These are phyloP conservation scores for Melopsittacus undulatus DNA, from an alignment of 2,797 vertebrate species.

Conservation along the genomic window DNA sequence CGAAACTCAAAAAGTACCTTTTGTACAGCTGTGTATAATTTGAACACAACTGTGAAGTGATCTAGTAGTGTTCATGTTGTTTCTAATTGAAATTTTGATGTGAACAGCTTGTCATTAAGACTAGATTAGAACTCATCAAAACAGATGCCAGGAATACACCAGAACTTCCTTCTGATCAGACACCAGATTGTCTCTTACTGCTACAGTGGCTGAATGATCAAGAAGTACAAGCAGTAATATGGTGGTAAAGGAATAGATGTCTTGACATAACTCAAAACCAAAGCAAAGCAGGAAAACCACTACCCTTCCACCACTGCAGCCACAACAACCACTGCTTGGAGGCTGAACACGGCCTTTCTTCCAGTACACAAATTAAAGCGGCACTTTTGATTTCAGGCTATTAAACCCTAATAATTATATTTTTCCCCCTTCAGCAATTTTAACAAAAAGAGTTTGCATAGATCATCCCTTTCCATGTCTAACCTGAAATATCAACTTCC, in stretches of 20 bases:
- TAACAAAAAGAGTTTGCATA: not conserved
- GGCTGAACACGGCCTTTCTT: not conserved
- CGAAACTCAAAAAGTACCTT: not conserved
- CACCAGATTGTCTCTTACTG: not conserved
- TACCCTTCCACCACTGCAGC: not conserved
- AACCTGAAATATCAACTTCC: not conserved
- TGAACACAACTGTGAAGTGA: not conserved
- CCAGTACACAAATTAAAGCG: not conserved
- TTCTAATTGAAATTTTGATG: not conserved
- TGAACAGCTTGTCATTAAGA: not conserved
- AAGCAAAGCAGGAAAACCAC: not conserved
- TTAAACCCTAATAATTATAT: not conserved
- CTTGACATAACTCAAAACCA: not conserved
- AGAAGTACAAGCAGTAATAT: not conserved
- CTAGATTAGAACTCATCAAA: not conserved
- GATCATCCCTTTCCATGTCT: not conserved
- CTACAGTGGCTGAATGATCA: not conserved
- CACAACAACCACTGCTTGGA: not conserved
- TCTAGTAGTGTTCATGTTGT: not conserved
- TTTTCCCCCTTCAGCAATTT: rapidly evolving
- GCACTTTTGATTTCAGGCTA: not conserved
- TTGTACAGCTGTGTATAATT: not conserved
- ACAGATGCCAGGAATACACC: not conserved
- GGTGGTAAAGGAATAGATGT: not conserved
- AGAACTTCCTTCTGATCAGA: not conserved